A percentile compares a stretch with the other conserved stretches of the same genome.
Conservation (phyloP, 2,113 vertebrate genomes). For the rat (Rattus norvegicus) region DNA sequence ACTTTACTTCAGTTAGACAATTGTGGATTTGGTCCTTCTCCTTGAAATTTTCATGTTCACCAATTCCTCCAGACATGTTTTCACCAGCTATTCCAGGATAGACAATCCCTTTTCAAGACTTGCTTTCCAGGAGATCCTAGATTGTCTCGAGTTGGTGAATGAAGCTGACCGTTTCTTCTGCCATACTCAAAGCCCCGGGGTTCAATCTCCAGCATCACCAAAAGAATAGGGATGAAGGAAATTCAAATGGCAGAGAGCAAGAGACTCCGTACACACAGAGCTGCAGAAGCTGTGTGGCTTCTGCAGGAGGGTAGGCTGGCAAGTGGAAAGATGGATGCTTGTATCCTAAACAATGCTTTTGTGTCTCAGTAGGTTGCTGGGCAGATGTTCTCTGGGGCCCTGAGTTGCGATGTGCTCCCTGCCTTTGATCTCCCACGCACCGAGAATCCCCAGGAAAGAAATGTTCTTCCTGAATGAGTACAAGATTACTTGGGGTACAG, state of each 20-base stretch:
- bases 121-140: neutral
- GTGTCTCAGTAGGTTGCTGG: no score
- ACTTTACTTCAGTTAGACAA: neutral
- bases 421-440: neutral
- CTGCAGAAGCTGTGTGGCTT: neutral
- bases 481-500: neutral
- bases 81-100: neutral
- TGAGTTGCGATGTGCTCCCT: neutral
- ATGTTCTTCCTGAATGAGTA: neutral
- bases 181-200: neutral
- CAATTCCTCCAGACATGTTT: neutral
- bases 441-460: neutral
- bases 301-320: fast-evolving
- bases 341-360: neutral
- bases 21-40: neutral
- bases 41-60: neutral
- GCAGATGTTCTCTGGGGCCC: neutral
- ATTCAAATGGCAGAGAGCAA: neutral
- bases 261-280: neutral
- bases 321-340: neutral
- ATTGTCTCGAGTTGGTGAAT: no score
- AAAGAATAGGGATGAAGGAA: neutral
- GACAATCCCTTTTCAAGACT: neutral
- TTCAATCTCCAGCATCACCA: neutral
- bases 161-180: neutral